These are phyloP conservation scores for Drosophila kambysellisi DNA, from an alignment of 2,888 invertebrate species.

Conservation along the genomic window DNA sequence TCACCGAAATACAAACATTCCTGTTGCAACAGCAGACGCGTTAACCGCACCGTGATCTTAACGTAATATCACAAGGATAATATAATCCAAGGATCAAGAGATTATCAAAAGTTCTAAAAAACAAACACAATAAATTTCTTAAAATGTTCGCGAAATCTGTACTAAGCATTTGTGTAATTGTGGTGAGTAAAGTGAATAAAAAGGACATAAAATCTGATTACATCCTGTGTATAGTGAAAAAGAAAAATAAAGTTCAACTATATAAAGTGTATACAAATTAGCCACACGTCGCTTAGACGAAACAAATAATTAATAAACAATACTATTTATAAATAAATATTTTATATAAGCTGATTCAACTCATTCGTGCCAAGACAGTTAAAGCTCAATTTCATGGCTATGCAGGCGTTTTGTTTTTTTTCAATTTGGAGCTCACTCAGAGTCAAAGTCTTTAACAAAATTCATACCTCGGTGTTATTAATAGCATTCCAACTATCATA, in stretches of 20 bases:
- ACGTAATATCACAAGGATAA: slow-evolving; percentile 38
- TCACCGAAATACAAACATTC: slow-evolving; percentile 81
- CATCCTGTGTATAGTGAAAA: slow-evolving; percentile 28
- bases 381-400: slow-evolving; percentile 44
- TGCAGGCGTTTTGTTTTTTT: slow-evolving; percentile 33
- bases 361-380: slow-evolving; percentile 39
- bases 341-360: slow-evolving; percentile 6
- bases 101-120: slow-evolving; percentile 1
- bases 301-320: neutral
- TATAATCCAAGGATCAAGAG: slow-evolving; percentile 22
- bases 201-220: slow-evolving; percentile 17
- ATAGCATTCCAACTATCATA: slow-evolving; percentile 45
- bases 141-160: slow-evolving; percentile 78
- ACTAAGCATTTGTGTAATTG: slow-evolving; percentile 68
- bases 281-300: slow-evolving; percentile 19
- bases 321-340: neutral
- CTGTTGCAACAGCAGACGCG: slow-evolving; percentile 81
- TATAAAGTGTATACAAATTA: slow-evolving; percentile 15
- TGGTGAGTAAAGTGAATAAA: slow-evolving; percentile 76
- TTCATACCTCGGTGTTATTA: slow-evolving; percentile 42
- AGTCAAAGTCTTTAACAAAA: slow-evolving; percentile 31
- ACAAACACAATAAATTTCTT: slow-evolving; percentile 7
- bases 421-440: slow-evolving; percentile 18
- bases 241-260: slow-evolving; percentile 6
- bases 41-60: slow-evolving; percentile 79